phyloP scores from a whole-genome alignment of 2,113 vertebrate species.

The Cynocephalus volans region DNA sequence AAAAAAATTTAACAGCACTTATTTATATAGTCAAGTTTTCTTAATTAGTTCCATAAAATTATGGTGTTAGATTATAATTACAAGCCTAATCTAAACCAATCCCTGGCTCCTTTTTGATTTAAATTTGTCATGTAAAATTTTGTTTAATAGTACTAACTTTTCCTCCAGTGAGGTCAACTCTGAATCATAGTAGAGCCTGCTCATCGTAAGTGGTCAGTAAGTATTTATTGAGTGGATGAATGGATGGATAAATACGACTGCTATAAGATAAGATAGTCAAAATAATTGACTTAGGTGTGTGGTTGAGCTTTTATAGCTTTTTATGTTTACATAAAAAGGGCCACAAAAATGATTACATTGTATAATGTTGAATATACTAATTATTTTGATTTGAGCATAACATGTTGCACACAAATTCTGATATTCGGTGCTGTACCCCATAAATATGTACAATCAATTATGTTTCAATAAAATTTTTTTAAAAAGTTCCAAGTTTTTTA shows the following conservation, averaged over 20 bases:
- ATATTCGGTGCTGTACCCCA: too few species aligned
- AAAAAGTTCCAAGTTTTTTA: background rate
- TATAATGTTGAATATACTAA: too few species aligned
- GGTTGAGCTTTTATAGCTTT: background rate
- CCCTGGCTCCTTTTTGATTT: constrained; percentile 19
- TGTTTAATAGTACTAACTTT: constrained; percentile 46
- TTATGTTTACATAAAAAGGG: background rate
- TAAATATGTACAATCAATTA: too few species aligned
- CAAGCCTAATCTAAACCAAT: constrained; percentile 9
- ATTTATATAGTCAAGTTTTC: background rate
- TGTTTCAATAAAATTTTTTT: too few species aligned
- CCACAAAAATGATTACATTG: too few species aligned
- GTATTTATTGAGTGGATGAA: background rate
- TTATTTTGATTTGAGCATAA: too few species aligned
- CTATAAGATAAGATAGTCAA: background rate
- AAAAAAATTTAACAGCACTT: constrained; percentile 22
- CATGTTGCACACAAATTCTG: too few species aligned
- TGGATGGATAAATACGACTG: constrained; percentile 15
- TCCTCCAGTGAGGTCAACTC: constrained; percentile 2
- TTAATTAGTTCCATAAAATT: constrained; percentile 54
- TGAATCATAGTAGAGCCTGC: background rate
- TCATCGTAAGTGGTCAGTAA: background rate
- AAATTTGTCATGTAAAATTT: constrained; percentile 23
- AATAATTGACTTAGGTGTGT: background rate
- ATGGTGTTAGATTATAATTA: constrained; percentile 35